Evolutionary conservation across 2,113 vertebrate species (phyloP).

Genomic region (Isichthys henryi): DNA sequence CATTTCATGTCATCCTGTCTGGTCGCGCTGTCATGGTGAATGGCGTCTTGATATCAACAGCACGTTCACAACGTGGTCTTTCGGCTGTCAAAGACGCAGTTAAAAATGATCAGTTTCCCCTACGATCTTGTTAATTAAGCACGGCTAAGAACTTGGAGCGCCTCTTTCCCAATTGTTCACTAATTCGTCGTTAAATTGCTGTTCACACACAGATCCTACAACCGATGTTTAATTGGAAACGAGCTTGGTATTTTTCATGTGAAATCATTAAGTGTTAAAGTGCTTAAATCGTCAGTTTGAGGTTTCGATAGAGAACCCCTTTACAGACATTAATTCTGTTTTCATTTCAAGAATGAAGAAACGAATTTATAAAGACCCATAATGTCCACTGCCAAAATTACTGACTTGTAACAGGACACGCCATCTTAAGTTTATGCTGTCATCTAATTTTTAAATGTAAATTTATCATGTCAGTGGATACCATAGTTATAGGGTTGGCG

Average conservation of each 20-base stretch:
- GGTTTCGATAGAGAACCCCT: not conserved
- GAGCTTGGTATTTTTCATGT: not conserved
- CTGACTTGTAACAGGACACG: not conserved
- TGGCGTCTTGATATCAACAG: not conserved
- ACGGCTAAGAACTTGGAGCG: not conserved
- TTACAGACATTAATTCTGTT: not conserved
- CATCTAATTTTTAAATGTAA: not conserved
- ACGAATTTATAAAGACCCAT: not conserved
- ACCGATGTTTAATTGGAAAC: not conserved
- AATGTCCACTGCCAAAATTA: not conserved
- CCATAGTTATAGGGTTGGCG: not conserved
- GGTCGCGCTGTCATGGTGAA: not conserved
- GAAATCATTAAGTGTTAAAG: not conserved
- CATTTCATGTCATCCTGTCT: not conserved
- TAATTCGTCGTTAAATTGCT: not conserved
- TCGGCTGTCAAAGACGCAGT: not conserved
- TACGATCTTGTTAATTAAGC: not conserved
- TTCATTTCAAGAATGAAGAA: not conserved
- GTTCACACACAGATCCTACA: not conserved
- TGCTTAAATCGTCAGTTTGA: not conserved
- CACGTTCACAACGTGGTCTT: not conserved
- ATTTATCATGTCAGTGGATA: not conserved
- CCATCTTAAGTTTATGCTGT: not conserved
- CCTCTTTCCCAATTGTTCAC: not conserved
- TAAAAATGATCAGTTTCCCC: not conserved